Evolutionary conservation across 2,888 invertebrate species (phyloP).

Genomic region (Choreutis nemorana): DNA sequence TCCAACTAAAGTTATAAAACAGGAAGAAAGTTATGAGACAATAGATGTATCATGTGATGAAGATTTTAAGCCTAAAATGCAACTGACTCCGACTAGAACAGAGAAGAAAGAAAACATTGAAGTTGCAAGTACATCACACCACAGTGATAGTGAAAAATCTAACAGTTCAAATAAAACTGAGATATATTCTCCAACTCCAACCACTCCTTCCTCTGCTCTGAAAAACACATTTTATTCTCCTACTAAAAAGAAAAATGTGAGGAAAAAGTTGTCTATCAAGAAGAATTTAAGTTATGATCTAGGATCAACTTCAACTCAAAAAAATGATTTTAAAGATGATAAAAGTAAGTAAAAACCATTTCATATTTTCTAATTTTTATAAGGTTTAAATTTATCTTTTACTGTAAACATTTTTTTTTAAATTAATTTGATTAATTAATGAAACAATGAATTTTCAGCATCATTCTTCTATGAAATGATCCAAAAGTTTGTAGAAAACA

Average conservation of each 20-base stretch:
- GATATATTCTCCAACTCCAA: slow-evolving; percentile 14
- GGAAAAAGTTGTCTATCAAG: slow-evolving; percentile 22
- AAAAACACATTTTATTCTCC: slow-evolving; percentile 37
- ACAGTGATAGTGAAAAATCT: background rate
- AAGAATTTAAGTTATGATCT: slow-evolving; percentile 32
- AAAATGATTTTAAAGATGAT: slow-evolving; percentile 32
- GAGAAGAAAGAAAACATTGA: no score
- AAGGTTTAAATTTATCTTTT: background rate
- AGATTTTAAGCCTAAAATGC: no score
- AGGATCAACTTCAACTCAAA: no score
- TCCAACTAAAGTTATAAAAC: background rate
- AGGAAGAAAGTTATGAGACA: background rate
- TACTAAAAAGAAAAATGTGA: slow-evolving; percentile 28
- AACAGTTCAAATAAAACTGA: slow-evolving; percentile 14
- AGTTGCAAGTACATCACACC: background rate
- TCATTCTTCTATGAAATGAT: slow-evolving; percentile 34
- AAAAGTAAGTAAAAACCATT: slow-evolving; percentile 33
- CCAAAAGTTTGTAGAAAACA: slow-evolving; percentile 26
- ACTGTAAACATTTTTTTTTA: no score
- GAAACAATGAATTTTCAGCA: slow-evolving; percentile 24
- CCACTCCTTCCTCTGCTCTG: slow-evolving; percentile 16
- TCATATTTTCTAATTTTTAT: background rate
- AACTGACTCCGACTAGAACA: no score
- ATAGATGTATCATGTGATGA: background rate
- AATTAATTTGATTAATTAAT: background rate